Percentiles rank a stretch among this genome's conserved stretches.
phyloP scores from a whole-genome alignment of 2,113 vertebrate species.

The Grantiella picta region DNA sequence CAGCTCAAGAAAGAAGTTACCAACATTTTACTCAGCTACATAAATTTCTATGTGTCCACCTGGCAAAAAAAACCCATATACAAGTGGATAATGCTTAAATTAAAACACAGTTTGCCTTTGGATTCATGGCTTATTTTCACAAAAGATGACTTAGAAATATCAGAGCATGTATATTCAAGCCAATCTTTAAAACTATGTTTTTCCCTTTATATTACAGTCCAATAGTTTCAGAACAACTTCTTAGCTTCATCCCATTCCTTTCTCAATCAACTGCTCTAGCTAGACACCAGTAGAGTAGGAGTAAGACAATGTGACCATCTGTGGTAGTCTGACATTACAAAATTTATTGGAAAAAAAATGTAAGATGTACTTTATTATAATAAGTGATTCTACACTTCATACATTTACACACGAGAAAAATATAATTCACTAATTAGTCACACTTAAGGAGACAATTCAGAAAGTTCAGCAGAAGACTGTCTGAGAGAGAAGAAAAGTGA shows the following conservation, averaged over 20 bases:
- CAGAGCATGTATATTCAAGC: neutral
- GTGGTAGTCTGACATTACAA: neutral
- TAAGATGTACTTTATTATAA: neutral
- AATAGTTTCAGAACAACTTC: neutral
- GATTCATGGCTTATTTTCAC: neutral
- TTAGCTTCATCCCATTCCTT: neutral
- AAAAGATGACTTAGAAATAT: neutral
- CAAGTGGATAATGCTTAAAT: neutral
- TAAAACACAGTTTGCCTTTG: neutral
- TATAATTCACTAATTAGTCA: neutral
- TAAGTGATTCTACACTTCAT: neutral
- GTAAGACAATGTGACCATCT: neutral
- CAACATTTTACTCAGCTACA: neutral
- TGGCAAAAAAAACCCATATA: neutral
- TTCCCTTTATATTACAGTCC: neutral
- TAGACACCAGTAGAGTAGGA: neutral
- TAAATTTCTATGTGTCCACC: neutral
- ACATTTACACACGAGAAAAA: neutral
- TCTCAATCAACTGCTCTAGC: neutral
- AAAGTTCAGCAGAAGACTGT: neutral
- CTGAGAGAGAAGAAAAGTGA: neutral
- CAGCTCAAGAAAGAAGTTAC: neutral
- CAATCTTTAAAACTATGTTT: neutral
- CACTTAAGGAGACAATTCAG: neutral
- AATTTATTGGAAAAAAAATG: neutral